Percentiles rank a stretch among this genome's conserved stretches.
Evolutionary conservation across 1,140 invertebrate genomes (phyloP).

Genomic region (Pseudachorutes palmiensis): DNA sequence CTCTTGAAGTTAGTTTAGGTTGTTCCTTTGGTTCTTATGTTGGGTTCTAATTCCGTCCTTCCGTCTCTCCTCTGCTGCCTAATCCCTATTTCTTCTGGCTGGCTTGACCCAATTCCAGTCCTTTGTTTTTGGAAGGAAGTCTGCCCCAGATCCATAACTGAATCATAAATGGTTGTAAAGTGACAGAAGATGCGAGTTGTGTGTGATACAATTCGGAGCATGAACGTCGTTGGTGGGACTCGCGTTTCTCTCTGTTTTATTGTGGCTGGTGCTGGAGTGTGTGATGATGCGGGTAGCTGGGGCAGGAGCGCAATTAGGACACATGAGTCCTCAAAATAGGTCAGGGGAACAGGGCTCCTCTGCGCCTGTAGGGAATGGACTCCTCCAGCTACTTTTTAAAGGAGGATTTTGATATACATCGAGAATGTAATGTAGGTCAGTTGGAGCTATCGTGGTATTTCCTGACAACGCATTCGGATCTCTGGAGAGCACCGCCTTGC

Average conservation of each 20-base stretch:
- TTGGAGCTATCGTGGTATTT: background rate
- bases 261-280: background rate
- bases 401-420: background rate
- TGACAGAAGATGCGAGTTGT: background rate
- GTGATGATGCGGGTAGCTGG: background rate
- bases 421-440: slow-evolving; percentile 9
- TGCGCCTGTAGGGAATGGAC: background rate
- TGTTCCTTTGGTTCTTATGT: background rate
- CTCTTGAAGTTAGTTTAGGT: background rate
- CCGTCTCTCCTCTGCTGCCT: too few relatives aligned
- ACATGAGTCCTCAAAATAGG: background rate
- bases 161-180: background rate
- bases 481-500: background rate
- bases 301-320: too few relatives aligned
- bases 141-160: slow-evolving; percentile 1
- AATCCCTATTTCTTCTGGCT: background rate
- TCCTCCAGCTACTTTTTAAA: background rate
- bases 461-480: background rate
- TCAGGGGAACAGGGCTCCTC: background rate
- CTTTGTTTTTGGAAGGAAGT: background rate
- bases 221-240: too few relatives aligned
- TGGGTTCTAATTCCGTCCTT: background rate
- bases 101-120: background rate
- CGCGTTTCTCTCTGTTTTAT: background rate
- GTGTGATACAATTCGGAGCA: slow-evolving; percentile 9